Percentiles rank a stretch among this genome's conserved stretches.
phyloP scores from a whole-genome alignment of 1,140 invertebrate species.

The Aphis craccivora region DNA sequence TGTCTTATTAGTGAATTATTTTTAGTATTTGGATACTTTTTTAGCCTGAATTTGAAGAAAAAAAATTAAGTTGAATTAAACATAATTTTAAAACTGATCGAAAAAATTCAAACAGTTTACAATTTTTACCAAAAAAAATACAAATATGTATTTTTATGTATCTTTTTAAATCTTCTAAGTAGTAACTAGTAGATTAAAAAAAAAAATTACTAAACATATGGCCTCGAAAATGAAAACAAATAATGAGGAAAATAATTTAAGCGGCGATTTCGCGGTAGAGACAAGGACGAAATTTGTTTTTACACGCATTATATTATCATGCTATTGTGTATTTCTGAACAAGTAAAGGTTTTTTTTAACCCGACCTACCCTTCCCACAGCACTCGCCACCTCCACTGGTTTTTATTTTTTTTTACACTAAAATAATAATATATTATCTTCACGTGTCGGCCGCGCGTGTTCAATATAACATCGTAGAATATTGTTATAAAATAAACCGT shows the following conservation, averaged over 20 bases:
- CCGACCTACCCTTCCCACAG: background rate
- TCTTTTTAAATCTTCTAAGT: background rate
- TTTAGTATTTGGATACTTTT: background rate
- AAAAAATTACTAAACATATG: background rate
- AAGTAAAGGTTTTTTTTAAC: background rate
- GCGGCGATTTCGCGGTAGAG: background rate
- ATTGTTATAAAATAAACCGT: constrained; percentile 21
- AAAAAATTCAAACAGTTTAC: too few relatives aligned
- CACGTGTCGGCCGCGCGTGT: background rate
- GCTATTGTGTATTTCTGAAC: background rate
- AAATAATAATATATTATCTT: constrained; percentile 15
- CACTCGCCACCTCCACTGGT: background rate
- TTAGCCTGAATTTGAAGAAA: background rate
- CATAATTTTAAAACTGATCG: background rate
- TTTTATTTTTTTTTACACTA: background rate
- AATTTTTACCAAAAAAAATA: too few relatives aligned
- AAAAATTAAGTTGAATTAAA: too few relatives aligned
- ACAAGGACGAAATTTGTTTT: constrained; percentile 5
- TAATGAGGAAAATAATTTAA: background rate
- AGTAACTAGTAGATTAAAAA: background rate
- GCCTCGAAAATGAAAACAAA: background rate
- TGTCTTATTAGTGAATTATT: background rate
- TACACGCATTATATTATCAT: background rate
- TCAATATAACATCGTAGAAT: background rate
- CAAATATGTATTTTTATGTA: too few relatives aligned